Evolutionary conservation across 1,140 invertebrate species (phyloP), one percentile per base, ranked within the genome.

Genomic region (Eubasilissa regina): DNA sequence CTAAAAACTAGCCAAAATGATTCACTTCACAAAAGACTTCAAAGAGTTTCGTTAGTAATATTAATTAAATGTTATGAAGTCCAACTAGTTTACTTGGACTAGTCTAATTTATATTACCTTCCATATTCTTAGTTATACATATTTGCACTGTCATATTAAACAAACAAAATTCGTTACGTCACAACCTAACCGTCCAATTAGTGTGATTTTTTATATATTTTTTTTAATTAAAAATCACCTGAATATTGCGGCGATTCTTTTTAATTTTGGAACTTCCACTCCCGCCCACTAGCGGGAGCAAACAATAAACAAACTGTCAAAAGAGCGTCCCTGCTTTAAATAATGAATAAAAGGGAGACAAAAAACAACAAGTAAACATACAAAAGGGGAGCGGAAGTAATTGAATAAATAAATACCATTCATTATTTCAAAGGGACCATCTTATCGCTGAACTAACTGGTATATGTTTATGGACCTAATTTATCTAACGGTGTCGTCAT

Each of bases 281-380:
- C 64, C 43, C 64, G 12, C 6, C 43, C 9, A 74, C 19, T 64
- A 17, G 13, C 10, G 12, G 12, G 74, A 64, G 68, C 75, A 80
- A 76, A 81, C 80, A 81, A 81, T 81, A 78, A 81, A 81, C 76
- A 81, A 75, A 81, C 70, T 76, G 68, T 81, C 55, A 81, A 81
- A 81, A 81, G 80, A 72, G 60, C 75, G 48, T 44, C 58, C 68
- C 80, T 70, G 62, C 45, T 78, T 68, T 78, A 43, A 77, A 81
- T 81, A 81, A 81, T 78, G 70, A 78, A 78, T 81, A 75, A 74
- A 70, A 25, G 58, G n/a, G 21, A 78, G 56, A 62, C 51, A 80
- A 80, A 79, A 66, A 72, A 81, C 45, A 68, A 77, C 25, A 10
- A n/a, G 19, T 64, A 35, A 75, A 58, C 47, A 75, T 75, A 75